Conservation (phyloP, 2,797 vertebrate species). For the Thripadectes ignobilis region DNA sequence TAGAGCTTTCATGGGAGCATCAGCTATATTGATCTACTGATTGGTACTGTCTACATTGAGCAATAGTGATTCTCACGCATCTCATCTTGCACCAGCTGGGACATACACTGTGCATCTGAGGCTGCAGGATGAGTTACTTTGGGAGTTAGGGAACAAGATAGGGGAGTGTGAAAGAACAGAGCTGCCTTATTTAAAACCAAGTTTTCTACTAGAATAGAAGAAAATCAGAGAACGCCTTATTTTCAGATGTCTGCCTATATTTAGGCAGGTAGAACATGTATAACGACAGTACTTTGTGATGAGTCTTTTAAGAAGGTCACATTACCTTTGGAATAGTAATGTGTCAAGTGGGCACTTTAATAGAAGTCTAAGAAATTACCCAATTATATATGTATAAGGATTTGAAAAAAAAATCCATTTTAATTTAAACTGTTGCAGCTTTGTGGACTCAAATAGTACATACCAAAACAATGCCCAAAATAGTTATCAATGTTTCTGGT, state of each 20-base stretch:
- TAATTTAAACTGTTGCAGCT: not conserved
- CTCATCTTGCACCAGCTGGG: conserved; percentile 18
- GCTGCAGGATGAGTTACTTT: not conserved
- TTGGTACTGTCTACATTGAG: not conserved
- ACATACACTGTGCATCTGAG: not conserved
- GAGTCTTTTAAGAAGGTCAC: not conserved
- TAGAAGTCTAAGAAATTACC: not conserved
- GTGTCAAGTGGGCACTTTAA: not conserved
- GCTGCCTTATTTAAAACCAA: not conserved
- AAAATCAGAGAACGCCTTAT: not conserved
- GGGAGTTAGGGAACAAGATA: not conserved
- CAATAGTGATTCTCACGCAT: not conserved
- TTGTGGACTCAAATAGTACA: not conserved
- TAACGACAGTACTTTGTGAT: not conserved
- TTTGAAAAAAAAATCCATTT: not conserved
- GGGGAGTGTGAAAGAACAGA: not conserved
- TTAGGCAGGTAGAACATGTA: not conserved
- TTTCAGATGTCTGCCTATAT: not conserved
- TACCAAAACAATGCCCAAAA: not conserved
- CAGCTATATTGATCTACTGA: conserved; percentile 16
- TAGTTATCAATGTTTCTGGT: not conserved
- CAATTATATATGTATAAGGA: not conserved
- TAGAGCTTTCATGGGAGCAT: not conserved
- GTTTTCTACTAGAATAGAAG: not conserved
- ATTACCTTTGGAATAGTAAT: not conserved